Evolutionary conservation across 2,113 vertebrate species (phyloP), one percentile per base, ranked within the genome.

Genomic region (Pycnonotus jocosus): DNA sequence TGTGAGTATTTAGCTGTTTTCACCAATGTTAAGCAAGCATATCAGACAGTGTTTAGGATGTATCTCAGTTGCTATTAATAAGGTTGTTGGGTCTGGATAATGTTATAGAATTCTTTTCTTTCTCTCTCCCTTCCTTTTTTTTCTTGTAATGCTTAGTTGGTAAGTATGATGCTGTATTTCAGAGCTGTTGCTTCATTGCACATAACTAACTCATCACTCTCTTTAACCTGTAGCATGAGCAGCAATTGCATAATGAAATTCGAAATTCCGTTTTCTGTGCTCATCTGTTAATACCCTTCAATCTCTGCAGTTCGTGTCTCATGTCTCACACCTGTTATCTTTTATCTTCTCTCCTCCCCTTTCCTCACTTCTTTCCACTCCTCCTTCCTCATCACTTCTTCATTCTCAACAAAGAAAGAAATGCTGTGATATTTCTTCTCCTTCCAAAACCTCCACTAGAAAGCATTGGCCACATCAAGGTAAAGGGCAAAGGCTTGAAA

Each of bases 381-480:
- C 92, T 96, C 94, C 96, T 97, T 97, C 94, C 86, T 81, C 95
- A 97, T 97, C 98, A 97, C 97, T 97, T 98, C 98, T 98, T 97
- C 98, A 98, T 98, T 98, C 97, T 98, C 98, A 98, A 98, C 98
- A 97, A 98, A 99, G 99, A 99, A 98, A 99, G 99, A 97, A 98
- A 98, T 97, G 98, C 98, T 98, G 98, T 97, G 96, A 97, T 99
- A 98, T 99, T 98, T 98, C 98, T 99, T 95, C 98, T 98, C 98
- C 98, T 99, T 96, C 98, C 98, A 98, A 99, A 99, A 98, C 98
- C 98, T 98, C 98, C 98, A 93, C 95, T 98, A 98, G 99, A 99
- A 98, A 98, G 97, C 98, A 98, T 98, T 97, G 98, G 98, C 98
- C 98, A 98, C 97, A 98, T 98, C 97, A 99, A 98, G 97, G 98